Evolutionary conservation across 2,113 vertebrate species (phyloP).

Genomic region (Sardina pilchardus): DNA sequence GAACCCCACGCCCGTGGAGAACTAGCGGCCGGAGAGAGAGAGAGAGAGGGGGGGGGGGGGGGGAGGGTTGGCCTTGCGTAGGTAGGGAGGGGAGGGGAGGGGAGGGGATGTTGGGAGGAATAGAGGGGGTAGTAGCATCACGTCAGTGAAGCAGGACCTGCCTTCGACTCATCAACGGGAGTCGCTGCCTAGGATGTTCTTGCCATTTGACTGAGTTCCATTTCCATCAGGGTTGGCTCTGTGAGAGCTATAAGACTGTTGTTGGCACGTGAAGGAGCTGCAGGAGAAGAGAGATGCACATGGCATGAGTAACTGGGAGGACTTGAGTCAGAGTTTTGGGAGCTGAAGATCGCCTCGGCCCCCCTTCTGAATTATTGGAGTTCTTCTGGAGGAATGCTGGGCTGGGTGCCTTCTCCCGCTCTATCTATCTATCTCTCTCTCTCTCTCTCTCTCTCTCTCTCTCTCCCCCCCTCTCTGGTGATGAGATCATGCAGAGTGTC

Average conservation of each 20-base stretch:
- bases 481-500: slow-evolving; percentile 36
- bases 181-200: background rate
- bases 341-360: background rate
- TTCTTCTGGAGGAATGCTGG: background rate
- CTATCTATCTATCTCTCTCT: slow-evolving; percentile 4
- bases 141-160: background rate
- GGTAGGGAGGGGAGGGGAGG: background rate
- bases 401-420: background rate
- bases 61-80: no score
- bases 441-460: slow-evolving; percentile 13
- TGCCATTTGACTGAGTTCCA: background rate
- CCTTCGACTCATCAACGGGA: background rate
- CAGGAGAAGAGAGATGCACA: background rate
- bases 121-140: background rate
- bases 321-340: background rate
- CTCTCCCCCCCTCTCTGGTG: slow-evolving; percentile 8
- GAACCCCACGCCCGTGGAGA: slow-evolving; percentile 83
- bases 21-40: slow-evolving; percentile 68
- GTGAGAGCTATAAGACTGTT: background rate
- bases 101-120: slow-evolving; percentile 34
- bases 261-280: no score
- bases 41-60: background rate
- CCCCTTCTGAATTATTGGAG: background rate
- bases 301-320: background rate
- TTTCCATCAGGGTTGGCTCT: background rate